Base-by-base conservation (phyloP, 2,113 vertebrate genomes). In the Tauraco erythrolophus region DNA sequence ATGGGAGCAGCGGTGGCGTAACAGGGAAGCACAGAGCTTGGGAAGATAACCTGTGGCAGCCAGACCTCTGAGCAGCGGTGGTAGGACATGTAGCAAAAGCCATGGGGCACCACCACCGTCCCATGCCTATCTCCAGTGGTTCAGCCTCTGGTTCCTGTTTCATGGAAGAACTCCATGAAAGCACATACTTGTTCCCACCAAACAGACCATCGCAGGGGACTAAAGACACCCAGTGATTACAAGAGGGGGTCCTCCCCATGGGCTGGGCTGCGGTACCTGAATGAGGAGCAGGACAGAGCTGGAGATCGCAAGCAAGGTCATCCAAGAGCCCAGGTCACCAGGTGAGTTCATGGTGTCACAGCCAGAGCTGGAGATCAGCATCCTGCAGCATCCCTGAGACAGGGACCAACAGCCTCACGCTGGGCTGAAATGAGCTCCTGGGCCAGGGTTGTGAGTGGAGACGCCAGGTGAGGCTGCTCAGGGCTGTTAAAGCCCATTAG, bases 301-400 rank as follows among this genome's bases (percentile, higher is more conserved):
- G 33, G 13, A 60, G 3, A 43, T 31, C 56, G 62, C 22, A 33
- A n/a, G 3, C 35, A 64, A 28, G 28, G 41, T 41, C 33, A 25
- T 27, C n/a, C 24, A 61, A 39, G 41, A 75, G 24, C 27, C 31
- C n/a, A 53, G 8, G 28, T 8, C 25, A 18, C 3, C 37, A 35
- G 8, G 5, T 1, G 33, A 54, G 10, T 28, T 56, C 18, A 9
- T 0, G 6, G 58, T 9, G 33, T 7, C 6, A 4, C 0, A 1
- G 7, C 25, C 62, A 39, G 28, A 71, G 23, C 22, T 37, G 11
- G 17, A 43, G 25, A 56, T 2, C 35, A 77, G 15, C 48, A 46
- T 8, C 53, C 53, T 51, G 17, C 62, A 64, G 14, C 61, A 46
- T 3, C 12, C 0, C 46, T 53, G 6, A 23, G 5, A 8, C 9